Evolutionary conservation across 1,140 invertebrate genomes (phyloP).

Genomic region (Rhagoletis zephyria): DNA sequence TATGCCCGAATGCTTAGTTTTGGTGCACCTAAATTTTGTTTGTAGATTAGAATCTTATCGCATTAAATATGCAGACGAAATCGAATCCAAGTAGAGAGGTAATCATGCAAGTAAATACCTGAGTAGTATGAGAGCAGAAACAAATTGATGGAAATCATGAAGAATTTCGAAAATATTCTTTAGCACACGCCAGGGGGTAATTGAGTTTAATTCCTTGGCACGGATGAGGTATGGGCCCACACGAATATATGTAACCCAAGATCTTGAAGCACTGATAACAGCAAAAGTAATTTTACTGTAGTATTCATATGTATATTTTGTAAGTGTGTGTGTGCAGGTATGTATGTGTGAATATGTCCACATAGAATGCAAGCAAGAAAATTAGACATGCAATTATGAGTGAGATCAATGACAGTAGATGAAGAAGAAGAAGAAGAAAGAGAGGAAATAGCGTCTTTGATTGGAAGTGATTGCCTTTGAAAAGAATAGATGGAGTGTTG

Average conservation of each 20-base stretch:
- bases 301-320: neutral
- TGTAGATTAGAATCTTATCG: conserved; percentile 47
- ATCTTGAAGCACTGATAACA: conserved; percentile 8
- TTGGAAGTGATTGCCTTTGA: too few relatives aligned
- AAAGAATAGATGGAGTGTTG: too few relatives aligned
- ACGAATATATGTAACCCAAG: neutral
- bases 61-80: conserved; percentile 47
- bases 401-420: neutral
- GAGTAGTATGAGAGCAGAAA: neutral
- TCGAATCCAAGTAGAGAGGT: conserved; percentile 20
- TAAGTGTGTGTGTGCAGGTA: neutral
- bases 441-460: too few relatives aligned
- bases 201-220: conserved; percentile 40
- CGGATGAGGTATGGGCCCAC: conserved; percentile 24
- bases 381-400: conserved; percentile 23
- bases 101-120: neutral
- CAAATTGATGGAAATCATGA: neutral
- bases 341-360: neutral
- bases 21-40: conserved; percentile 10
- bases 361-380: neutral
- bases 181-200: conserved; percentile 50
- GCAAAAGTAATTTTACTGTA: neutral
- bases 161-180: conserved; percentile 34
- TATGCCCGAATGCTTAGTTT: neutral
- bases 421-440: neutral